Percentiles rank a stretch among this genome's conserved stretches.
phyloP scores from a whole-genome alignment of 2,797 vertebrate species.

The Mormyrops attenuatus region DNA sequence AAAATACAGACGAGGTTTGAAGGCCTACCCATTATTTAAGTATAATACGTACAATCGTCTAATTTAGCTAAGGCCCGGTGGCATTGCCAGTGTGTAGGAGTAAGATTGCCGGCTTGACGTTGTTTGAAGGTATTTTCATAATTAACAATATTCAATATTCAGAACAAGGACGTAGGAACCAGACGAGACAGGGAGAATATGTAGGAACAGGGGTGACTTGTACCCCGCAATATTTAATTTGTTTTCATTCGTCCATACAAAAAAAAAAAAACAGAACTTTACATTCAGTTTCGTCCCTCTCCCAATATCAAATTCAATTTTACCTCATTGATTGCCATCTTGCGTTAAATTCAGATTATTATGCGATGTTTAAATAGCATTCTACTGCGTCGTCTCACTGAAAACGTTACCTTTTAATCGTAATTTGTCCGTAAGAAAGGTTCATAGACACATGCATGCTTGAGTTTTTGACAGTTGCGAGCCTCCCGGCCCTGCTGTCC shows the following conservation, averaged over 20 bases:
- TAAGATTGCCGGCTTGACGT: background rate
- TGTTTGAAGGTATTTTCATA: background rate
- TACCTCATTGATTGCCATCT: background rate
- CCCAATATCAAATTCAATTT: background rate
- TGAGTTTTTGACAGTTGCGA: too few species aligned
- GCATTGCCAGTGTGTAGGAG: background rate
- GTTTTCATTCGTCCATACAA: background rate
- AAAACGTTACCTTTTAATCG: background rate
- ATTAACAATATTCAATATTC: background rate
- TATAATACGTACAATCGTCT: background rate
- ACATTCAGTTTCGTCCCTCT: background rate
- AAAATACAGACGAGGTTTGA: background rate
- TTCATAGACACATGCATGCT: background rate
- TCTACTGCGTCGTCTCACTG: background rate
- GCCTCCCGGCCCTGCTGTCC: background rate
- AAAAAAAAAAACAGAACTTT: background rate
- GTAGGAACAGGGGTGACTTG: background rate
- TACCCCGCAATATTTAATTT: background rate
- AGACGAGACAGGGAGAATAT: background rate
- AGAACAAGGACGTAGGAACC: background rate
- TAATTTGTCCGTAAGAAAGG: background rate
- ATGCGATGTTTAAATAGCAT: background rate
- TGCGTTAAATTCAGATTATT: background rate
- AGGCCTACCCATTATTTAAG: background rate
- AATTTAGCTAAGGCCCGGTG: background rate